Evolutionary conservation across 1,140 invertebrate species (phyloP).

Genomic region (Magallana angulata): DNA sequence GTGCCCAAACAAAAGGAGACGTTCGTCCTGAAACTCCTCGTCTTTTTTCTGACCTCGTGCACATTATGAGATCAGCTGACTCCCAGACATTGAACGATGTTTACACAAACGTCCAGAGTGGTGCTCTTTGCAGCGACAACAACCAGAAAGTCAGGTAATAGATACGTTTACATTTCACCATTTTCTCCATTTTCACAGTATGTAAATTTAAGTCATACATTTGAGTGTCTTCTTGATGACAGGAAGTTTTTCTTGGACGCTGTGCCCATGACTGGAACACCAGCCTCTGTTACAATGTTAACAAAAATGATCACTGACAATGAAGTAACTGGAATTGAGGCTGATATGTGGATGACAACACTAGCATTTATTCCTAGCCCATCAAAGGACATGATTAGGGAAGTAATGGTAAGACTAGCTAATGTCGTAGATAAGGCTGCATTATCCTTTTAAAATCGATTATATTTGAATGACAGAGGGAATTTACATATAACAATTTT

Average conservation of each 20-base stretch:
- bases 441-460: neutral
- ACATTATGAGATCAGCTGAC: too few species aligned
- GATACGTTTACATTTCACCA: too few species aligned
- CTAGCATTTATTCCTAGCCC: constrained; percentile 89
- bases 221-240: neutral
- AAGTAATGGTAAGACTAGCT: constrained; percentile 81
- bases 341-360: constrained; percentile 88
- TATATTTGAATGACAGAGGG: neutral
- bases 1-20: too few species aligned
- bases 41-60: too few species aligned
- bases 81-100: too few species aligned
- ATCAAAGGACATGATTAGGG: constrained; percentile 84
- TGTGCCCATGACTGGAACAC: constrained; percentile 90
- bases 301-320: constrained; percentile 88
- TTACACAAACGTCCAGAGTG: too few species aligned
- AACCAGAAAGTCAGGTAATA: too few species aligned
- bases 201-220: neutral
- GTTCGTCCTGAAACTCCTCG: too few species aligned
- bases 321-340: constrained; percentile 83
- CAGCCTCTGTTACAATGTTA: constrained; percentile 88
- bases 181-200: too few species aligned
- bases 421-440: too few species aligned
- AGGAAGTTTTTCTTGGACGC: constrained; percentile 84
- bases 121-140: too few species aligned
- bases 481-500: neutral